phyloP scores from a whole-genome alignment of 2,797 vertebrate species.

The Oryzias sinensis region DNA sequence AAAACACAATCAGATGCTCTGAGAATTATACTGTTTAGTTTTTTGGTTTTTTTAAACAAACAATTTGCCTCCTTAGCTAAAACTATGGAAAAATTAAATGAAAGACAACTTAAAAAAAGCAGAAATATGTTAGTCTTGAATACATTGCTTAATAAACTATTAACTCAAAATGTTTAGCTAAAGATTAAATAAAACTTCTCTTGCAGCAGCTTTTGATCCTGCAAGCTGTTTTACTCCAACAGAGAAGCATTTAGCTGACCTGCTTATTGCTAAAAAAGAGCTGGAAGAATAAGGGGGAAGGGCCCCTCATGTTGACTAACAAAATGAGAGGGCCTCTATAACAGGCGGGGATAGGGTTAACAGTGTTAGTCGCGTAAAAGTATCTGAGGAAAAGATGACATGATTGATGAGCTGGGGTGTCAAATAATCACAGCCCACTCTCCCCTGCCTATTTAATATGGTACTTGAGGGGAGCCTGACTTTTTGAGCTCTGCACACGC shows the following conservation, averaged over 20 bases:
- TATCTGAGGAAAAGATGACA: slow-evolving; percentile 73
- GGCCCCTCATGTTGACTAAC: slow-evolving; percentile 29
- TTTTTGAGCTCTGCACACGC: slow-evolving; percentile 68
- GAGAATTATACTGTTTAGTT: slow-evolving; percentile 6
- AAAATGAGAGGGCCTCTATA: slow-evolving; percentile 38
- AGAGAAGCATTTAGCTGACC: slow-evolving; percentile 19
- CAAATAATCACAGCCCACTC: slow-evolving; percentile 82
- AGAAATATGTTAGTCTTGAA: not conserved
- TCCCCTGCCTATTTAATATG: slow-evolving; percentile 80
- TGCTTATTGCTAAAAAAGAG: slow-evolving; percentile 43
- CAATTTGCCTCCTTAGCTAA: slow-evolving; percentile 3
- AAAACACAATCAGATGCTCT: slow-evolving; percentile 22
- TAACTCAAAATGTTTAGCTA: slow-evolving; percentile 8
- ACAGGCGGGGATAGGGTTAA: slow-evolving; percentile 72
- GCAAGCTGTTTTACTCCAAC: slow-evolving; percentile 7
- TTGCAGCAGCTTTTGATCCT: slow-evolving; percentile 4
- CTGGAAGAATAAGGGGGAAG: slow-evolving; percentile 35
- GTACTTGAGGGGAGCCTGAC: slow-evolving; percentile 75
- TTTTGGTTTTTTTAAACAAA: slow-evolving; percentile 16
- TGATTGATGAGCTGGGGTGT: slow-evolving; percentile 83
- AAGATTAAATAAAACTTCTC: slow-evolving; percentile 8
- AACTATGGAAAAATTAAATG: slow-evolving; percentile 11
- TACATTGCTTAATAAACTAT: slow-evolving; percentile 1
- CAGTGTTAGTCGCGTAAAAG: slow-evolving; percentile 70
- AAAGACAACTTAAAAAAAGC: not conserved